These are phyloP conservation scores for Rhombomys opimus DNA, from an alignment of 2,113 vertebrate species.

Conservation along the genomic window DNA sequence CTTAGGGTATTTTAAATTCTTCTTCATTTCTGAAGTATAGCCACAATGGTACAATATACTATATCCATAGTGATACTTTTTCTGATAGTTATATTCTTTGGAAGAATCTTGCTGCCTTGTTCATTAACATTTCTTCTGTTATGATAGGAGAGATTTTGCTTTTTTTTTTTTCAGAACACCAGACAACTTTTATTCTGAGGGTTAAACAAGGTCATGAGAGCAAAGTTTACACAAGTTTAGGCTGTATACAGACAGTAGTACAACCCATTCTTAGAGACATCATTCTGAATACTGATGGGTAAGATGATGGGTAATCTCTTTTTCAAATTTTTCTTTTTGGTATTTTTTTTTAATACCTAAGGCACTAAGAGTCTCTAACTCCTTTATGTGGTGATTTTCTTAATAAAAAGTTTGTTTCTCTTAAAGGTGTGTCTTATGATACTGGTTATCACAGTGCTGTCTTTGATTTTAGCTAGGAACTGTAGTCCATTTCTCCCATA, in stretches of 20 bases:
- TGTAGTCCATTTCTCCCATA: not conserved
- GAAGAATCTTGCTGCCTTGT: not conserved
- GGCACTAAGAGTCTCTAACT: not conserved
- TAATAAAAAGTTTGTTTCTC: not conserved
- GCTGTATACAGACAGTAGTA: too few relatives aligned
- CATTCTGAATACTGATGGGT: too few relatives aligned
- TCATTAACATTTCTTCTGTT: not conserved
- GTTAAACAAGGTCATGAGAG: too few relatives aligned
- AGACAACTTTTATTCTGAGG: too few relatives aligned
- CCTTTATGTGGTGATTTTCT: not conserved
- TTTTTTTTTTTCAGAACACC: not conserved
- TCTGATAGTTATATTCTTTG: not conserved
- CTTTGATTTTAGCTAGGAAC: not conserved
- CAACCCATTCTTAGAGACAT: too few relatives aligned
- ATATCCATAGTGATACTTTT: not conserved
- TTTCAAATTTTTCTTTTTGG: too few relatives aligned
- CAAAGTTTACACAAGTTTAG: too few relatives aligned
- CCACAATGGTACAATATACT: not conserved
- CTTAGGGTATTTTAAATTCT: not conserved
- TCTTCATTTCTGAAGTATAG: not conserved
- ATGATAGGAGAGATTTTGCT: not conserved
- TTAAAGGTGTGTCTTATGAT: not conserved
- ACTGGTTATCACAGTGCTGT: not conserved
- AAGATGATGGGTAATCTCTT: too few relatives aligned
- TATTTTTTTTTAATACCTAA: not conserved